These are phyloP conservation scores for Procapra przewalskii DNA, from an alignment of 2,113 vertebrate genomes.

Conservation along the genomic window DNA sequence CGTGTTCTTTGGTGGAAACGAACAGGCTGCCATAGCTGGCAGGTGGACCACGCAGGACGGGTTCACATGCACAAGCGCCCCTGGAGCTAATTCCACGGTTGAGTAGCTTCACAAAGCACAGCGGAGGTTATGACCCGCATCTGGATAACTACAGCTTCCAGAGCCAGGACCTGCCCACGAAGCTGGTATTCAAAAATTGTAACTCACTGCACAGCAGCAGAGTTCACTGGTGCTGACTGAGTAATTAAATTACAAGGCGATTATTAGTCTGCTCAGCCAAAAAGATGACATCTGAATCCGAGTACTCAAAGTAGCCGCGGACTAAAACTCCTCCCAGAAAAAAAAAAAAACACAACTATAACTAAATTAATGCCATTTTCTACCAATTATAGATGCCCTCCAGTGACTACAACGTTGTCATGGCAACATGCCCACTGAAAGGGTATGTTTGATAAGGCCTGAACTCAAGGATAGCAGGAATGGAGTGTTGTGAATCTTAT, in stretches of 20 bases:
- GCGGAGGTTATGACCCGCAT: neutral
- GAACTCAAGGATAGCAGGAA: slow-evolving; percentile 72
- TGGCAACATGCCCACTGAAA: slow-evolving; percentile 75
- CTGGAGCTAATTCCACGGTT: neutral
- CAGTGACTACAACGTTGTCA: slow-evolving; percentile 75
- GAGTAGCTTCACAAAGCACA: neutral
- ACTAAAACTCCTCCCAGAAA: slow-evolving; percentile 40
- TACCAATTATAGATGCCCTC: slow-evolving; percentile 72
- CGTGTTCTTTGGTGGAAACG: neutral
- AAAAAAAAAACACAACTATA: neutral
- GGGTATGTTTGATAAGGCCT: slow-evolving; percentile 48
- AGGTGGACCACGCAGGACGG: accelerated
- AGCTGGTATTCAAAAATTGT: slow-evolving; percentile 17
- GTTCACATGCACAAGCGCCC: neutral
- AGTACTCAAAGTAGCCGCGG: slow-evolving; percentile 33
- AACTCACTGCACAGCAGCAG: neutral
- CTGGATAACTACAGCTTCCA: slow-evolving; percentile 27
- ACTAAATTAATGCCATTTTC: slow-evolving; percentile 73
- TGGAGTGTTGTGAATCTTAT: slow-evolving; percentile 47
- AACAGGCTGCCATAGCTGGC: too few relatives aligned
- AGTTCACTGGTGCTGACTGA: neutral
- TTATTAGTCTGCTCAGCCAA: slow-evolving; percentile 46
- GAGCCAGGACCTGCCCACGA: neutral
- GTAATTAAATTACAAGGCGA: slow-evolving; percentile 71
- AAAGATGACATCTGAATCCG: slow-evolving; percentile 52